Evolutionary conservation across 2,888 invertebrate species (phyloP).

Genomic region (Prosapia bicincta): DNA sequence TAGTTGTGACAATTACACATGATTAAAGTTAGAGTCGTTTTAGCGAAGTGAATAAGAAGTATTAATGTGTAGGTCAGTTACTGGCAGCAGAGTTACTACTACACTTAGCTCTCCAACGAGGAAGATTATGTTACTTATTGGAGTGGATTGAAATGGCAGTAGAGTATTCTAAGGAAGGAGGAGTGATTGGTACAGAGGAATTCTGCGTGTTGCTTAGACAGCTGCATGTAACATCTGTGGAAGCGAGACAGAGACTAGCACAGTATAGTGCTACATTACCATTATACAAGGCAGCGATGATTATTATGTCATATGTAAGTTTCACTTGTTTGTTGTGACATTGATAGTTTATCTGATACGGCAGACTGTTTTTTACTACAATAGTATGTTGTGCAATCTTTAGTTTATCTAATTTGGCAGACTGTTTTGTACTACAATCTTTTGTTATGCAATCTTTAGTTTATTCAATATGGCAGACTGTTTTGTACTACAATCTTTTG

Average conservation of each 20-base stretch:
- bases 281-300: slow-evolving; percentile 53
- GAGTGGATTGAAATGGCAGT: slow-evolving; percentile 62
- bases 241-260: slow-evolving; percentile 16
- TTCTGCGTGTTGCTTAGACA: slow-evolving; percentile 29
- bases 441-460: too few relatives aligned
- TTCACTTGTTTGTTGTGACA: too few relatives aligned
- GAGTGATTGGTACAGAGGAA: slow-evolving; percentile 30
- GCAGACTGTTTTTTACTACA: too few relatives aligned
- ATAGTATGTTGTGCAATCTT: too few relatives aligned
- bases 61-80: slow-evolving; percentile 47
- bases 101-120: slow-evolving; percentile 56
- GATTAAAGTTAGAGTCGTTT: too few relatives aligned
- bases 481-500: too few relatives aligned
- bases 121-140: slow-evolving; percentile 55
- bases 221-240: slow-evolving; percentile 26
- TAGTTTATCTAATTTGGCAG: too few relatives aligned
- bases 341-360: too few relatives aligned
- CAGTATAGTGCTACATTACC: slow-evolving; percentile 39
- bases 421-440: too few relatives aligned
- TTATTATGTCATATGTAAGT: slow-evolving; percentile 51
- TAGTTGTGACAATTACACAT: too few relatives aligned
- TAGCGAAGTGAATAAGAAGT: too few relatives aligned
- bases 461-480: too few relatives aligned
- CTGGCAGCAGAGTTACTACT: slow-evolving; percentile 53
- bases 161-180: slow-evolving; percentile 42